phyloP scores from a whole-genome alignment of 2,113 vertebrate species.

The Shinisaurus crocodilurus region DNA sequence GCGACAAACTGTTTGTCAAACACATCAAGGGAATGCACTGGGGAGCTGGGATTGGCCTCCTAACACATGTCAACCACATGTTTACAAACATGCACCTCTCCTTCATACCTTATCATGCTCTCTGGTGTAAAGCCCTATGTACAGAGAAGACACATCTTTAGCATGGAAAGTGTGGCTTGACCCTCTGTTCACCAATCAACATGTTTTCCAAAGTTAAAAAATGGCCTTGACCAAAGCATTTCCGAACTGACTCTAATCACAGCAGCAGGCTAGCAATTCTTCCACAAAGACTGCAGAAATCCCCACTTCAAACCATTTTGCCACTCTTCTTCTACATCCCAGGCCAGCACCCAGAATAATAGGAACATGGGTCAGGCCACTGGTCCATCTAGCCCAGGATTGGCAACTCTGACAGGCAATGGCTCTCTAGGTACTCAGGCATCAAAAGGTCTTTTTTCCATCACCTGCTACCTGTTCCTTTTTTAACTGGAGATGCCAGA shows the following conservation, averaged over 20 bases:
- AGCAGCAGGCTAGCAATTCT: background rate
- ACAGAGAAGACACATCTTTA: background rate
- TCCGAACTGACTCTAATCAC: background rate
- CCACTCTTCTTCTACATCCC: background rate
- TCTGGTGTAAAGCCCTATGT: no score
- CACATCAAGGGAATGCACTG: background rate
- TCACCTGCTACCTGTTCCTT: background rate
- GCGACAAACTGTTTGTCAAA: background rate
- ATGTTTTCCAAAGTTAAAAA: background rate
- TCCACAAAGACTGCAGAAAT: background rate
- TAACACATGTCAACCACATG: background rate
- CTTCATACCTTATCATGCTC: background rate
- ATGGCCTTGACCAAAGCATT: background rate
- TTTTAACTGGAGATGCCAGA: background rate
- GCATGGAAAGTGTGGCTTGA: background rate
- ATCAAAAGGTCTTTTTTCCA: background rate
- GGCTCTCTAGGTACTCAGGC: background rate
- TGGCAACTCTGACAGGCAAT: background rate
- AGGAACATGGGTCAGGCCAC: background rate
- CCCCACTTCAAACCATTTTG: background rate
- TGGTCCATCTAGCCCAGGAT: background rate
- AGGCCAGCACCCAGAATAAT: background rate
- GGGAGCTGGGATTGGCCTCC: background rate
- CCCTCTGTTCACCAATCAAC: background rate
- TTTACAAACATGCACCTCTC: background rate